phyloP scores from a whole-genome alignment of 1,140 invertebrate species.

The Euura saliciscinereae region DNA sequence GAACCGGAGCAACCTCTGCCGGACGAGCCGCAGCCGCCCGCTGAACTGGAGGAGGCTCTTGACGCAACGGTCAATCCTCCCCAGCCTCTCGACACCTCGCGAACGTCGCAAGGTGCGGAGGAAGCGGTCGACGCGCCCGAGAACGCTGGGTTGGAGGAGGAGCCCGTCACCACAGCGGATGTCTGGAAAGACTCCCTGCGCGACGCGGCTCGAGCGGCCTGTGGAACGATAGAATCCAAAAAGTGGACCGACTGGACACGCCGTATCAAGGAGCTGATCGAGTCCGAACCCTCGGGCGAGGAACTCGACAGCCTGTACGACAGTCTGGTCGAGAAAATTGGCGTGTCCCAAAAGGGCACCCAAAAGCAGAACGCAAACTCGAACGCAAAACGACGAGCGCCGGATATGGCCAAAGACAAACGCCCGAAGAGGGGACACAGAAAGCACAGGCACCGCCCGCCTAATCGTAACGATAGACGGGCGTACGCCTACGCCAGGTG shows the following conservation, averaged over 20 bases:
- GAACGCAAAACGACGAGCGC: neutral
- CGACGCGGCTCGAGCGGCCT: neutral
- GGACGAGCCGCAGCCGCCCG: neutral
- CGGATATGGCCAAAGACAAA: neutral
- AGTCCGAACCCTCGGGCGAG: neutral
- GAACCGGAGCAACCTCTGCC: neutral
- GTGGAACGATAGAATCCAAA: fast-evolving
- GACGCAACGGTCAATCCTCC: neutral
- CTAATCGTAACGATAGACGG: neutral
- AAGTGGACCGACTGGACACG: neutral
- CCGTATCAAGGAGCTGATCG: neutral
- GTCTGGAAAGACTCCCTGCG: neutral
- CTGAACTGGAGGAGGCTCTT: neutral
- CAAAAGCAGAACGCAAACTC: too few species aligned
- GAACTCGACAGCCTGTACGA: neutral
- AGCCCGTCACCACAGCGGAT: neutral
- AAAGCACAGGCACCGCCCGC: neutral
- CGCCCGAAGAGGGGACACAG: neutral
- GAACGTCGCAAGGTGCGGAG: too few species aligned
- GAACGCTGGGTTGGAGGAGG: too few species aligned
- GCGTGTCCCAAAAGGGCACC: too few species aligned
- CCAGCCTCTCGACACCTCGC: neutral
- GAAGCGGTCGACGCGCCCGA: too few species aligned
- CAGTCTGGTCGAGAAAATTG: neutral
- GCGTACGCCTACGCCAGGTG: neutral